phyloP scores from a whole-genome alignment of 2,888 invertebrate species.

The Liposcelis brunnea region DNA sequence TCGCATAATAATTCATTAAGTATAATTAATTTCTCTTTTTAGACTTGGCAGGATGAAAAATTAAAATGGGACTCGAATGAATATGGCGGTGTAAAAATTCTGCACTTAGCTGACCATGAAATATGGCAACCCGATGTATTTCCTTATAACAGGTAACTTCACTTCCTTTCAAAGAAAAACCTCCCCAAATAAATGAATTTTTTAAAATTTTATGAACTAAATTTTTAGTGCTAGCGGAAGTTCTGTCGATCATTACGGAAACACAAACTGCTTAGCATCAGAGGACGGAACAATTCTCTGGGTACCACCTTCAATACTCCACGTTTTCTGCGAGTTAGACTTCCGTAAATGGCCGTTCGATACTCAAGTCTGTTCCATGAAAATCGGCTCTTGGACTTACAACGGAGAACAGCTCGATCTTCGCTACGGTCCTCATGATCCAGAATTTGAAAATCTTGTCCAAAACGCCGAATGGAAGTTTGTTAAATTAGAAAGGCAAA shows the following conservation, averaged over 20 bases:
- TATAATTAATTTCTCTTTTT: slow-evolving; percentile 17
- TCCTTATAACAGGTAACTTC: slow-evolving; percentile 42
- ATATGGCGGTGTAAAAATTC: slow-evolving; percentile 41
- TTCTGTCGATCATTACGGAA: slow-evolving; percentile 39
- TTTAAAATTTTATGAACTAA: not conserved
- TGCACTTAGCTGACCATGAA: slow-evolving; percentile 49
- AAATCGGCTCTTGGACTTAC: slow-evolving; percentile 58
- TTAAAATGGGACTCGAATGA: slow-evolving; percentile 49
- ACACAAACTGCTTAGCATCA: slow-evolving; percentile 33
- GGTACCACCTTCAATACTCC: slow-evolving; percentile 50
- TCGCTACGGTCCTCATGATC: slow-evolving; percentile 17
- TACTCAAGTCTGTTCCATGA: slow-evolving; percentile 43
- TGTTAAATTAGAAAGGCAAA: slow-evolving; percentile 24
- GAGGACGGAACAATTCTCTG: slow-evolving; percentile 38
- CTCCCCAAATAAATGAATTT: not conserved
- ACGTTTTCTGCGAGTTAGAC: slow-evolving; percentile 44
- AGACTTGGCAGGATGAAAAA: slow-evolving; percentile 63
- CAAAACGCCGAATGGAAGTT: slow-evolving; percentile 31
- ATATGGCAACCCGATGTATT: slow-evolving; percentile 64
- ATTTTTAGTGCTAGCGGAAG: slow-evolving; percentile 36
- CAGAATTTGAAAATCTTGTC: slow-evolving; percentile 13
- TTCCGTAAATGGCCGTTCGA: slow-evolving; percentile 61
- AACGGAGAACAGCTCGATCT: slow-evolving; percentile 36
- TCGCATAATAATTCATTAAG: no score
- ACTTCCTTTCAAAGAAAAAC: no score